phyloP scores from a whole-genome alignment of 2,888 invertebrate species.

The Orthosia incerta region DNA sequence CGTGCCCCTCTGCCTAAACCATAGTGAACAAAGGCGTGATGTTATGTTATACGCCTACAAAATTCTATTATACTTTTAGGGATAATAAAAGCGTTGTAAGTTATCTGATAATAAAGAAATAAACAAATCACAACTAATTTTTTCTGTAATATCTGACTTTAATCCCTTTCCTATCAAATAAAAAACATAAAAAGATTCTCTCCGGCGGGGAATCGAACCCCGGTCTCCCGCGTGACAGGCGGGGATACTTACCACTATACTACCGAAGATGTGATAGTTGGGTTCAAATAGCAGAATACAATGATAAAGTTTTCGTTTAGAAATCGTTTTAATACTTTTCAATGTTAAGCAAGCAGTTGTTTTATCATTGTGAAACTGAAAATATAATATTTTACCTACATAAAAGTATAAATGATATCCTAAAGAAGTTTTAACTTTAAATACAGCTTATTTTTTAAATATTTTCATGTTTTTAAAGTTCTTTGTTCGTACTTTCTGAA shows the following conservation, averaged over 20 bases:
- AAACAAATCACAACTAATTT: too few relatives aligned
- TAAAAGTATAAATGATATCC: not conserved
- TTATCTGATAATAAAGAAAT: not conserved
- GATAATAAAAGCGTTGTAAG: not conserved
- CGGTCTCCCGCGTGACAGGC: constrained; percentile 91
- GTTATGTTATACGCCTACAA: too few relatives aligned
- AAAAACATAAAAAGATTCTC: constrained; percentile 56
- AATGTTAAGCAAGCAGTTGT: too few relatives aligned
- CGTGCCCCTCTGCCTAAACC: too few relatives aligned
- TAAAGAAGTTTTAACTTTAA: not conserved
- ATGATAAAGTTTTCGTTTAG: constrained; percentile 26
- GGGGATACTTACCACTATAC: constrained; percentile 92
- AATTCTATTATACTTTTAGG: not conserved
- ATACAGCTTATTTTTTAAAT: not conserved
- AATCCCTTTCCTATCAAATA: not conserved
- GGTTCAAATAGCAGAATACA: not conserved
- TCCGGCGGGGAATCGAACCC: constrained; percentile 73
- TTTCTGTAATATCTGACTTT: too few relatives aligned
- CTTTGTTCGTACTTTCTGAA: constrained; percentile 22
- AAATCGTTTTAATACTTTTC: not conserved
- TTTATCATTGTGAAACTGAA: not conserved
- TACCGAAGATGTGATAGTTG: constrained; percentile 80
- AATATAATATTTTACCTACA: too few relatives aligned
- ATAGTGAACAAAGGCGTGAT: too few relatives aligned
- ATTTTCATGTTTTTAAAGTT: not conserved